Evolutionary conservation across 2,888 invertebrate species (phyloP).

Genomic region (Sepiola atlantica): DNA sequence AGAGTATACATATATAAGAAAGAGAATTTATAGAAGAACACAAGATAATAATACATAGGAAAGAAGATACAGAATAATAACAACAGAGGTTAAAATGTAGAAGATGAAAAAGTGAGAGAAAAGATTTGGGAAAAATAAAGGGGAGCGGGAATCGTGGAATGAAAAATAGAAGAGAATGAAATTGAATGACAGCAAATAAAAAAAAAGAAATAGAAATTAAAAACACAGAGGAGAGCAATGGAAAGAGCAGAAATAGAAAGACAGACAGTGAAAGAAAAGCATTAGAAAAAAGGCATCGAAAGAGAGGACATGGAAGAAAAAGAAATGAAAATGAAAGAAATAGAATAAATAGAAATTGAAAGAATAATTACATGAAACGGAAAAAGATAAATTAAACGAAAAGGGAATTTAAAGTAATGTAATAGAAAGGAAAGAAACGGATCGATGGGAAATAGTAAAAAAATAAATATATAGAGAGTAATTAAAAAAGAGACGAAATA

Average conservation of each 20-base stretch:
- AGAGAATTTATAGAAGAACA: not conserved
- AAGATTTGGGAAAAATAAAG: too few relatives aligned
- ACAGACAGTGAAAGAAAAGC: not conserved
- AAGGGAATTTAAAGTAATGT: not conserved
- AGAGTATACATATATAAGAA: not conserved
- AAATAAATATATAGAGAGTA: not conserved
- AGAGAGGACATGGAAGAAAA: not conserved
- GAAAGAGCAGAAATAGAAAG: not conserved
- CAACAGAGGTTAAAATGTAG: not conserved
- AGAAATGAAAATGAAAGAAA: too few relatives aligned
- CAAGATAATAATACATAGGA: not conserved
- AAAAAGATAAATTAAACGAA: not conserved
- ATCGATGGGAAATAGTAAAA: not conserved
- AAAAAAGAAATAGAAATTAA: not conserved
- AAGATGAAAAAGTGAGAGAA: too few relatives aligned
- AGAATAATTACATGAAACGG: too few relatives aligned
- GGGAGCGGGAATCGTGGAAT: too few relatives aligned
- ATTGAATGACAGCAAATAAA: not conserved
- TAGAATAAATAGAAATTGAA: too few relatives aligned
- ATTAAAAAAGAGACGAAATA: not conserved
- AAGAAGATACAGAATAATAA: not conserved
- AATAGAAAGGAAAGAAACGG: too few relatives aligned
- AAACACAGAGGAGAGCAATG: not conserved
- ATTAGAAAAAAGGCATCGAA: not conserved
- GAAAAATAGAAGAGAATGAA: not conserved